These are phyloP conservation scores for Ophioninae sp. DNA, from an alignment of 2,888 invertebrate species.

Conservation along the genomic window DNA sequence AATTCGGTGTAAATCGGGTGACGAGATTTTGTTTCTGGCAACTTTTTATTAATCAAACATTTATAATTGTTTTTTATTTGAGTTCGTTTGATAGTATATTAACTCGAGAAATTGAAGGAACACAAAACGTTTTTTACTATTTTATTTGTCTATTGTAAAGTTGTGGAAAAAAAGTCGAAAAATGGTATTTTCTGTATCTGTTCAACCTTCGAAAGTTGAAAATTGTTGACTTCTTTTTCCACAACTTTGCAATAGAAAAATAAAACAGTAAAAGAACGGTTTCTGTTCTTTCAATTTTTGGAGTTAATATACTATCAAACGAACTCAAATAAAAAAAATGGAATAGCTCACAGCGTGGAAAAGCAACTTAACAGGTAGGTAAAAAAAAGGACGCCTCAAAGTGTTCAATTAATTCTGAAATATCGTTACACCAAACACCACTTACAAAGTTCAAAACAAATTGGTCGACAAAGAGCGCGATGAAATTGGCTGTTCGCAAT, in stretches of 20 bases:
- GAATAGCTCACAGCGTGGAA: neutral
- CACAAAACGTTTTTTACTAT: too few relatives aligned
- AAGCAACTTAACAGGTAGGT: neutral
- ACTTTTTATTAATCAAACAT: neutral
- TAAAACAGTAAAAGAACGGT: too few relatives aligned
- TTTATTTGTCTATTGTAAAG: too few relatives aligned
- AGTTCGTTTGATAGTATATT: neutral
- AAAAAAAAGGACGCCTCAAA: neutral
- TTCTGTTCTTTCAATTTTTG: too few relatives aligned
- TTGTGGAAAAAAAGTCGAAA: too few relatives aligned
- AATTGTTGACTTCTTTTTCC: too few relatives aligned
- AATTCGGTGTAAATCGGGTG: neutral
- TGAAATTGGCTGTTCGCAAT: neutral
- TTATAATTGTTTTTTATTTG: neutral
- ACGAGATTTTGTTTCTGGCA: neutral
- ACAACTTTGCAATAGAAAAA: too few relatives aligned
- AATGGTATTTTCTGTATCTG: too few relatives aligned
- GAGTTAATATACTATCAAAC: neutral
- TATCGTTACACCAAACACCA: neutral
- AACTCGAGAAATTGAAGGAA: too few relatives aligned
- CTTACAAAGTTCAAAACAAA: neutral
- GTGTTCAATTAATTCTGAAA: neutral
- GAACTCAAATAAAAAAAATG: neutral
- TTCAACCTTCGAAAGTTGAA: too few relatives aligned
- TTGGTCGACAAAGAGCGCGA: neutral